Evolutionary conservation across 2,113 vertebrate genomes (phyloP).

Genomic region (Rallus limicola): DNA sequence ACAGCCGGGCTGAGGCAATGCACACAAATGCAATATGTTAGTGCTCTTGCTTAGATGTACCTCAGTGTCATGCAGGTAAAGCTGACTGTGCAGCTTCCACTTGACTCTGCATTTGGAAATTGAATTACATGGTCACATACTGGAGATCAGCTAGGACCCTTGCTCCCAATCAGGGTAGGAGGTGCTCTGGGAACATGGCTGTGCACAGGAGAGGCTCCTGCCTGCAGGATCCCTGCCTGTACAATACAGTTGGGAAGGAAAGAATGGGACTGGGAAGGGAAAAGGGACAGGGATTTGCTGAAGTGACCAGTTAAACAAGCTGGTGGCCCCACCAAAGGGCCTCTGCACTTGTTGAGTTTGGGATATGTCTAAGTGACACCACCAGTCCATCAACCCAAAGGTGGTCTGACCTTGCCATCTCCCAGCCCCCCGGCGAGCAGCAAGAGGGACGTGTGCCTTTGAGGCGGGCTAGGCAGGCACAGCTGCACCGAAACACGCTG

Average conservation of each 20-base stretch:
- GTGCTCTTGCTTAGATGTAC: background rate
- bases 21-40: background rate
- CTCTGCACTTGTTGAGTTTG: background rate
- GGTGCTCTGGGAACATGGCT: fast-evolving
- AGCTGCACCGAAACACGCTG: background rate
- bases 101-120: background rate
- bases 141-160: background rate
- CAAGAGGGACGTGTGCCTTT: fast-evolving
- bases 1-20: background rate
- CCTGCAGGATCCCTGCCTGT: background rate
- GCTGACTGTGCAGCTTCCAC: background rate
- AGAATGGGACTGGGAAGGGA: background rate
- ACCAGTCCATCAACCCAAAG: background rate
- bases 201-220: background rate
- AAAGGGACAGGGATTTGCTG: background rate
- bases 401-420: background rate
- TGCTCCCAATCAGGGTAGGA: background rate
- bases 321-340: background rate
- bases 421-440: background rate
- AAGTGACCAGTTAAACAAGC: background rate
- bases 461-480: background rate
- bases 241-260: background rate
- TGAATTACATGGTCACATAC: background rate
- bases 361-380: background rate
- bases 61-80: background rate